phyloP scores from a whole-genome alignment of 2,797 vertebrate genomes.

The Lagocephalus sceleratus region DNA sequence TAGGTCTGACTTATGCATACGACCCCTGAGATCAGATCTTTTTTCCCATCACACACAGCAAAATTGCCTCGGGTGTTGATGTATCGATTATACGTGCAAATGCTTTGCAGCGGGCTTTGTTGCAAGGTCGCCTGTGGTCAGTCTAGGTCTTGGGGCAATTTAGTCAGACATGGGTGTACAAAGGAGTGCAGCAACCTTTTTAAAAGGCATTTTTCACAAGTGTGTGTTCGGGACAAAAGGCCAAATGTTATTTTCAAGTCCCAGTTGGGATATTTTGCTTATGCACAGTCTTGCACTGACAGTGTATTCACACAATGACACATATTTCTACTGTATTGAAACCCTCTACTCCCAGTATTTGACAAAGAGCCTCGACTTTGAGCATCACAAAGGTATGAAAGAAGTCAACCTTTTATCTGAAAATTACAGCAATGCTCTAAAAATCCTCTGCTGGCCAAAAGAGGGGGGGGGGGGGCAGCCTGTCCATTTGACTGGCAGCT shows the following conservation, averaged over 20 bases:
- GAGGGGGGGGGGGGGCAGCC: conserved; percentile 7
- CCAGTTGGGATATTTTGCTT: not conserved
- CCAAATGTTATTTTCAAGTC: conserved; percentile 1
- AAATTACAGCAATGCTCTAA: no score
- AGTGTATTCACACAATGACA: not conserved
- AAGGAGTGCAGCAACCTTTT: not conserved
- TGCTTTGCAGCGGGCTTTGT: conserved; percentile 11
- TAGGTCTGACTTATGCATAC: conserved; percentile 27
- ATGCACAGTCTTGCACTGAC: not conserved
- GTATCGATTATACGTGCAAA: conserved; percentile 20
- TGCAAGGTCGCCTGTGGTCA: conserved; percentile 18
- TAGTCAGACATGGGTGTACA: not conserved
- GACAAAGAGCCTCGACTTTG: conserved; percentile 10
- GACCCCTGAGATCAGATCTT: conserved; percentile 9
- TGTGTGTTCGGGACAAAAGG: conserved; percentile 8
- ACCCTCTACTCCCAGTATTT: conserved; percentile 4
- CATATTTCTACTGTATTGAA: conserved; percentile 13
- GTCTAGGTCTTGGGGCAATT: conserved; percentile 9
- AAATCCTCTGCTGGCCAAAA: no score
- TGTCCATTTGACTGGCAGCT: conserved; percentile 55
- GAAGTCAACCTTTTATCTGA: not conserved
- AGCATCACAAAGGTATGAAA: conserved; percentile 22
- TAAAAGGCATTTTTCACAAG: conserved; percentile 9
- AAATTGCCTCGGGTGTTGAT: conserved; percentile 10
- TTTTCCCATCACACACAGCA: conserved; percentile 1